phyloP scores from a whole-genome alignment of 2,888 invertebrate species.

The Tipula confusa region DNA sequence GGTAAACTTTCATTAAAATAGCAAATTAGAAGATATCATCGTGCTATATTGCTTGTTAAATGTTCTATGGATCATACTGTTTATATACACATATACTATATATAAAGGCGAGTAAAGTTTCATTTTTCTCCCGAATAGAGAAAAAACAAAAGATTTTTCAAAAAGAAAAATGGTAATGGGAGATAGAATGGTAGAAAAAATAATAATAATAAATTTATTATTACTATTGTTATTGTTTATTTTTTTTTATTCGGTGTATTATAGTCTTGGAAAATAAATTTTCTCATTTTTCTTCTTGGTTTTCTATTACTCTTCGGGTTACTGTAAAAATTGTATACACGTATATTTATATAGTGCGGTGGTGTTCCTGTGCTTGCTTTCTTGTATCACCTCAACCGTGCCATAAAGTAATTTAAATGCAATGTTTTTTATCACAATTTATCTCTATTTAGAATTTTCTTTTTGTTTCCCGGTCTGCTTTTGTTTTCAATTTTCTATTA shows the following conservation, averaged over 20 bases:
- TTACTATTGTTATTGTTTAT: background rate
- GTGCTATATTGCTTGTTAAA: too few species aligned
- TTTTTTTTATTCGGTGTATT: background rate
- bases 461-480: background rate
- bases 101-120: background rate
- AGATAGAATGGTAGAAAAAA: background rate
- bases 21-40: too few species aligned
- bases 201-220: background rate
- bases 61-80: too few species aligned
- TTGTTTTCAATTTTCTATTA: background rate
- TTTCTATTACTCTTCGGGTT: conserved; percentile 12
- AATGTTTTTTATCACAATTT: background rate
- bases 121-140: background rate
- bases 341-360: background rate
- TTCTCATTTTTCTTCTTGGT: background rate
- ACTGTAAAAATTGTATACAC: background rate
- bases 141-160: background rate
- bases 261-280: background rate
- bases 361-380: background rate
- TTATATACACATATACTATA: background rate
- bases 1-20: too few species aligned
- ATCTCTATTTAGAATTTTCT: background rate
- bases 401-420: conserved; percentile 3
- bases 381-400: background rate
- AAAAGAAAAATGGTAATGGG: background rate